Evolutionary conservation across 2,888 invertebrate species (phyloP), one percentile per base, ranked within the genome.

Genomic region (Mimachlamys varia): DNA sequence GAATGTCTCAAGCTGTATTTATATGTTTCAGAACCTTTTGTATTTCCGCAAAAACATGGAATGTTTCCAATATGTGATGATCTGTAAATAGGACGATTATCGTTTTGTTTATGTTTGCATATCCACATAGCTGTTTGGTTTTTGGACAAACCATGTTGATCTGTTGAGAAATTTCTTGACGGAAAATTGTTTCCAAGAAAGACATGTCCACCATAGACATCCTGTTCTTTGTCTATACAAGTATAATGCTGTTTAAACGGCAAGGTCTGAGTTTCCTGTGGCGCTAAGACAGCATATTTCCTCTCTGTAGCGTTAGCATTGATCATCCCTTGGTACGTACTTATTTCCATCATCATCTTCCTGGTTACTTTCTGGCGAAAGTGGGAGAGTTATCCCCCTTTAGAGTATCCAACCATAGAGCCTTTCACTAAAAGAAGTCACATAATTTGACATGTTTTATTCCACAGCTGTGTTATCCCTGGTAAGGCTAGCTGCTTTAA

Each of bases 1-100:
- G 33, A 76, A 76, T 76, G 76, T 12, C 76, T 76, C 76, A 76
- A 33, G 15, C 7, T 76, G 15, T 76, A 76, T 33, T 12, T 76
- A 33, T 76, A 76, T 13, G 17, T 10, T 76, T 4, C 33, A 10
- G 76, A 76, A 33, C 53, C 76, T 33, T 12, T 5, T 2, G 76
- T 76, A 76, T 76, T 76, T 76, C 76, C 27, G 27, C 76, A 76
- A 22, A 76, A 76, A 15, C 76, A 76, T 76, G 76, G 76, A 12
- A 76, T 76, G 5, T 76, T 76, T 10, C 33, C 7, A 22, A 33
- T 33, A 33, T 12, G 0, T 76, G 76, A 33, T 33, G 13, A 10
- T 33, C 27, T 12, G 22, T 76, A 76, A 33, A 2, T 33, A 12
- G 0, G 27, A 12, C 27, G 76, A 76, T 22, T 1, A 0, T 22